Evolutionary conservation across 2,888 invertebrate species (phyloP), one percentile per base, ranked within the genome.

Genomic region (Nomada lathburiana): DNA sequence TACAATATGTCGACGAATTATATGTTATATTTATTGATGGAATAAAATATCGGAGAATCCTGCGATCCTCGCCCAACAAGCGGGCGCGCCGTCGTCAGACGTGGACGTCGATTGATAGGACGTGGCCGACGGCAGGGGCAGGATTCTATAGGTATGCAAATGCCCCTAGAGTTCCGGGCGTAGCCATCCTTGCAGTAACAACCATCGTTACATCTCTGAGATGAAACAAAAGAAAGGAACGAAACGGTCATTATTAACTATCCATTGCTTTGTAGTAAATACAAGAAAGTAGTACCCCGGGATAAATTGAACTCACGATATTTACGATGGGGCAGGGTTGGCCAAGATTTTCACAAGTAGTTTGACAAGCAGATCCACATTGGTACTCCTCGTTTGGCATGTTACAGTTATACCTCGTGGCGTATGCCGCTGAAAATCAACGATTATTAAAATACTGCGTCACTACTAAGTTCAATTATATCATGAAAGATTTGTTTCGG

Each of bases 321-420:
- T 82, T 86, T 0, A 26, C 0, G n/a, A 84, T 79, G 1, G 26
- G 23, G 11, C 84, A 86, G 0, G 1, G 1, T 29, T 69, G 0
- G 9, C 57, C 65, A 2, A 86, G 18, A 5, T 1, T 84, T 0
- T 0, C 7, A 13, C 86, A 86, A 11, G 62, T 65, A 0, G 60
- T 76, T 47, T 86, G 84, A 67, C 86, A 86, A 5, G 81, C 68
- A 1, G 81, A 85, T 44, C 86, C 86, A 23, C 86, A 86, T 0
- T 5, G 13, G n/a, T 77, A 79, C 2, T 65, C 59, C n/a, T 86
- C 86, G 76, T 86, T 10, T 1, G 55, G 20, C 0, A 9, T 9
- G 60, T 20, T 5, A 20, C 86, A 86, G 0, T 0, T 0, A 0
- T 57, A 0, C 3, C 0, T 0, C 1, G 0, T 0, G 2, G 65